Evolutionary conservation across 2,888 invertebrate species (phyloP).

Genomic region (Celastrina argiolus): DNA sequence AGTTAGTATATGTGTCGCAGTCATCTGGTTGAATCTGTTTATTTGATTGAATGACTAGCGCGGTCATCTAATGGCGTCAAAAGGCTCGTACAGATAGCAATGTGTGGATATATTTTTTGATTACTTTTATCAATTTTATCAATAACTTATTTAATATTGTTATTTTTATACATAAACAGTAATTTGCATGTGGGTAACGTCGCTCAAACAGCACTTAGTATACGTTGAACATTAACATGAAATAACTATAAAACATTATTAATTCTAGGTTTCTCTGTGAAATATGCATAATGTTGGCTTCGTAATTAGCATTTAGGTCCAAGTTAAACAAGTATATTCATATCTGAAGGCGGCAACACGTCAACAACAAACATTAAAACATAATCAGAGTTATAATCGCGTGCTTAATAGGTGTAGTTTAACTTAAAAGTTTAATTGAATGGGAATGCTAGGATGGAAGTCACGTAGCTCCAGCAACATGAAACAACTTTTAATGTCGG

Average conservation of each 20-base stretch:
- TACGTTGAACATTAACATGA: background rate
- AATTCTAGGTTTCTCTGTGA: background rate
- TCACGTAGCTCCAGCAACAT: constrained; percentile 12
- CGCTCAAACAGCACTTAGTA: background rate
- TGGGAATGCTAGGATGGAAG: constrained; percentile 20
- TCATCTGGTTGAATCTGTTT: too few species aligned
- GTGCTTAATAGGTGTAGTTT: constrained; percentile 19
- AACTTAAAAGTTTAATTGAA: constrained; percentile 21
- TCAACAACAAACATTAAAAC: constrained; percentile 22
- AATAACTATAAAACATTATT: constrained; percentile 5
- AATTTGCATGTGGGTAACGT: background rate
- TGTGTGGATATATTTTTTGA: too few species aligned
- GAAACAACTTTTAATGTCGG: constrained; percentile 16
- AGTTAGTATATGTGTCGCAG: too few species aligned
- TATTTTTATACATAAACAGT: background rate
- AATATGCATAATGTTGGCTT: background rate
- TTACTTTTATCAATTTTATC: too few species aligned
- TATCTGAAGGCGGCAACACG: constrained; percentile 19
- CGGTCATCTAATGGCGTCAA: too few species aligned
- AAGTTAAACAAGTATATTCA: constrained; percentile 12
- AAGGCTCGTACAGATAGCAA: too few species aligned
- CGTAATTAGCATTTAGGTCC: constrained; percentile 13
- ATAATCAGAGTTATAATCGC: constrained; percentile 20
- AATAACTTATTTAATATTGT: too few species aligned
- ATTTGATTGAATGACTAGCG: too few species aligned